These are phyloP conservation scores for Oppia nitens DNA, from an alignment of 1,140 invertebrate genomes.

Conservation along the genomic window DNA sequence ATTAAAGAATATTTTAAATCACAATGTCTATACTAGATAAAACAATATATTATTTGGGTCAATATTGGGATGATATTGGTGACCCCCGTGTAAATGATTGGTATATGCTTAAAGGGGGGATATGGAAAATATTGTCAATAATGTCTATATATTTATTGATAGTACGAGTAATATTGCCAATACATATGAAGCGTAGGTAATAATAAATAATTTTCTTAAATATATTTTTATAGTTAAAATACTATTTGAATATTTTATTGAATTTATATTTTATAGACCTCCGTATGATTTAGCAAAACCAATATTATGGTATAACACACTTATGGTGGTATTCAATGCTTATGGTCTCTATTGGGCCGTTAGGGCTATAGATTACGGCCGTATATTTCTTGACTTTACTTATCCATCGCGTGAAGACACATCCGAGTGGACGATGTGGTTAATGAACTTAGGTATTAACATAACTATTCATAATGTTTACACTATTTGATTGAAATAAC, in stretches of 20 bases:
- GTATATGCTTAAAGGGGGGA: no score
- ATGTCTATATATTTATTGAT: no score
- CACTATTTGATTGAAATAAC: no score
- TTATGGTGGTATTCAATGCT: constrained; percentile 6
- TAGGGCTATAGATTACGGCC: background rate
- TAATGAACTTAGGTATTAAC: no score
- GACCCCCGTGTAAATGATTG: constrained; percentile 5
- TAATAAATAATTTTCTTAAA: background rate
- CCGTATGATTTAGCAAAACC: constrained; percentile 56
- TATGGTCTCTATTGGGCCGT: background rate
- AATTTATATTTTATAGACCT: constrained; percentile 64
- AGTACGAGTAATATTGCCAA: no score
- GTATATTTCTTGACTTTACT: background rate
- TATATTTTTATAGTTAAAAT: constrained; percentile 56
- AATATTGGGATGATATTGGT: constrained; percentile 9
- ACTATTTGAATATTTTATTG: constrained; percentile 57
- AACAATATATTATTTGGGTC: constrained; percentile 7
- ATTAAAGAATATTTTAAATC: no score
- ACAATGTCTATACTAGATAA: no score
- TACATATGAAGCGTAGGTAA: background rate
- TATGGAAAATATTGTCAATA: no score
- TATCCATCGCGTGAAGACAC: constrained; percentile 1
- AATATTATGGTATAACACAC: constrained; percentile 55
- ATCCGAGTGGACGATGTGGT: background rate
- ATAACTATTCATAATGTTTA: no score